phyloP scores from a whole-genome alignment of 2,888 invertebrate genomes.

The Scrobipalpa costella region DNA sequence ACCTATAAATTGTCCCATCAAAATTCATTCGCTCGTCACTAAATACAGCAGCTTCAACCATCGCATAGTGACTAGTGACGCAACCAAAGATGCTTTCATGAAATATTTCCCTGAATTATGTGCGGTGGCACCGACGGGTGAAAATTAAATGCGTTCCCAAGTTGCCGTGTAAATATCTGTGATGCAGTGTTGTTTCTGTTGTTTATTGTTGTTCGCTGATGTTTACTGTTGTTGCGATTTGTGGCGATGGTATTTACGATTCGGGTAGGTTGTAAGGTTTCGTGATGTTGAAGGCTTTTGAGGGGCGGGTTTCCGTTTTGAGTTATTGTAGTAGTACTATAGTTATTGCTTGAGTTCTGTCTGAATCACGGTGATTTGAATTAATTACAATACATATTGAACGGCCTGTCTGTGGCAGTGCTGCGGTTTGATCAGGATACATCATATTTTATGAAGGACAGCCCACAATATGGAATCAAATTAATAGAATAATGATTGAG shows the following conservation, averaged over 20 bases:
- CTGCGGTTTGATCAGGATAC: no score
- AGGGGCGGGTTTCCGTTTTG: background rate
- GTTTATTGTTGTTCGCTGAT: constrained; percentile 21
- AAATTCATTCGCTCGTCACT: no score
- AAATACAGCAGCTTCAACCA: no score
- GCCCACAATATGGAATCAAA: no score
- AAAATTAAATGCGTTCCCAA: constrained; percentile 40
- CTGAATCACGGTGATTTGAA: no score
- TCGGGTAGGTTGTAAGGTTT: background rate
- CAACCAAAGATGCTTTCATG: constrained; percentile 59
- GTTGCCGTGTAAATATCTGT: constrained; percentile 22
- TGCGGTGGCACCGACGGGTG: constrained; percentile 38
- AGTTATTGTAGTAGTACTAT: no score
- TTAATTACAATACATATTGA: no score
- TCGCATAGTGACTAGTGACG: constrained; percentile 60
- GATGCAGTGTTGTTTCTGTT: constrained; percentile 21
- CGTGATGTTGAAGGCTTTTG: background rate
- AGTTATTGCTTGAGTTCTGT: no score
- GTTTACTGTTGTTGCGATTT: constrained; percentile 20
- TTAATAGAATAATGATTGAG: no score
- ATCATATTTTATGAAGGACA: no score
- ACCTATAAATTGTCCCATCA: no score
- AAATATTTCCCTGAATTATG: constrained; percentile 70
- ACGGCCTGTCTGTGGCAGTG: no score
- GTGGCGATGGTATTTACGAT: constrained; percentile 11